phyloP scores from a whole-genome alignment of 2,888 invertebrate species.

The Plutella xylostella region DNA sequence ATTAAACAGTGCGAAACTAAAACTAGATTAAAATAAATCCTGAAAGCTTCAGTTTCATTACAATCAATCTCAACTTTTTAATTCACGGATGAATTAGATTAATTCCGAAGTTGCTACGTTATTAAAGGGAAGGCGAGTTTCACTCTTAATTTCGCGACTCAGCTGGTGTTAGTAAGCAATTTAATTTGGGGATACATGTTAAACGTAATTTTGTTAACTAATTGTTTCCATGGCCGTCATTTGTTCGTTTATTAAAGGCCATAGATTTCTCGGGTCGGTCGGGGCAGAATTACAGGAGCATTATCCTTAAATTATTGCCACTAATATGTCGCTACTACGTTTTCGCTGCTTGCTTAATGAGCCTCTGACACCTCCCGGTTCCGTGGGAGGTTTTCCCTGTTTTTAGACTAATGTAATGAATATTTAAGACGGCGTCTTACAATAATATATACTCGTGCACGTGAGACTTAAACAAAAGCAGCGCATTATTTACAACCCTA shows the following conservation, averaged over 20 bases:
- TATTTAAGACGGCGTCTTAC: too few species aligned
- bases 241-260: constrained; percentile 61
- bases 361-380: constrained; percentile 17
- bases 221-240: constrained; percentile 54
- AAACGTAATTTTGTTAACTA: constrained; percentile 60
- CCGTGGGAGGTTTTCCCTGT: too few species aligned
- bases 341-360: constrained; percentile 27
- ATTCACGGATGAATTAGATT: constrained; percentile 4
- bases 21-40: constrained; percentile 2
- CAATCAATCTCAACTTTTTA: constrained; percentile 2
- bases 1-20: too few species aligned
- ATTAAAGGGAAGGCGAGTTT: constrained; percentile 1
- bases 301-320: constrained; percentile 62
- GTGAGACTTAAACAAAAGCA: too few species aligned
- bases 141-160: too few species aligned
- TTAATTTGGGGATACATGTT: constrained; percentile 53
- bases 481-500: too few species aligned
- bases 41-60: not conserved
- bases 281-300: constrained; percentile 52
- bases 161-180: constrained; percentile 32
- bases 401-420: too few species aligned
- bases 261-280: constrained; percentile 57
- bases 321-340: constrained; percentile 57
- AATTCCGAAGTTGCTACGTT: constrained; percentile 1
- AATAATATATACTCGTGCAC: too few species aligned